These are phyloP conservation scores for Caenorhabditis doughertyi DNA, from an alignment of 2,888 invertebrate species.

Conservation along the genomic window DNA sequence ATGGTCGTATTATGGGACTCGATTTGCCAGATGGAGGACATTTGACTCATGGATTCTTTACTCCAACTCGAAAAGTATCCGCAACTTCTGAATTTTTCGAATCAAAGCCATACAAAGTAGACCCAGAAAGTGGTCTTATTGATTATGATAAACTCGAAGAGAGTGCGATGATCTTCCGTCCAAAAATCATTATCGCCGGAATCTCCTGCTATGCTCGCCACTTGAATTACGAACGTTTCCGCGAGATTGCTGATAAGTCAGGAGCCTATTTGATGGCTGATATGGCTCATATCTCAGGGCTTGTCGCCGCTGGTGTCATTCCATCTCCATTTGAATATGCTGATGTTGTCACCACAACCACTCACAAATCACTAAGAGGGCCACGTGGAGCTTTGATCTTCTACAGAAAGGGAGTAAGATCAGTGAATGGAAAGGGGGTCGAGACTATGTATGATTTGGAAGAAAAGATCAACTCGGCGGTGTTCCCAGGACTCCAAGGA, in stretches of 20 bases:
- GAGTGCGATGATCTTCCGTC: slow-evolving; percentile 92
- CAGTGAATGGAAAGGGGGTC: slow-evolving; percentile 88
- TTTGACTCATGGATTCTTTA: slow-evolving; percentile 88
- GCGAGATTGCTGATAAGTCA: slow-evolving; percentile 87
- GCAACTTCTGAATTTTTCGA: slow-evolving; percentile 98
- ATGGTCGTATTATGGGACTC: slow-evolving; percentile 95
- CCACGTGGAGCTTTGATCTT: slow-evolving; percentile 91
- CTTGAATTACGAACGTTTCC: slow-evolving; percentile 93
- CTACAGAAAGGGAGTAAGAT: slow-evolving; percentile 92
- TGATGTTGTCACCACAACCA: slow-evolving; percentile 93
- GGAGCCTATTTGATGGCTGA: slow-evolving; percentile 93
- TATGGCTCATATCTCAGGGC: slow-evolving; percentile 96
- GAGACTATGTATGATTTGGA: slow-evolving; percentile 93
- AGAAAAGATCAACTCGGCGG: slow-evolving; percentile 91
- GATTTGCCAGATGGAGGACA: slow-evolving; percentile 98
- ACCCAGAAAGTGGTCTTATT: slow-evolving; percentile 91
- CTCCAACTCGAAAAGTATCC: slow-evolving; percentile 92
- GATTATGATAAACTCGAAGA: slow-evolving; percentile 93
- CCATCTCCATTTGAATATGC: slow-evolving; percentile 93
- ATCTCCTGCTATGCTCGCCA: slow-evolving; percentile 94
- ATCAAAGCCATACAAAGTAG: slow-evolving; percentile 94
- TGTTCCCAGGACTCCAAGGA: slow-evolving; percentile 96
- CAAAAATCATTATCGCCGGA: slow-evolving; percentile 94
- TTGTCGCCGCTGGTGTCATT: slow-evolving; percentile 93
- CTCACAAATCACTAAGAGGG: slow-evolving; percentile 92